Conservation (phyloP, 1,140 invertebrate genomes). For the Zaprionus taronus region DNA sequence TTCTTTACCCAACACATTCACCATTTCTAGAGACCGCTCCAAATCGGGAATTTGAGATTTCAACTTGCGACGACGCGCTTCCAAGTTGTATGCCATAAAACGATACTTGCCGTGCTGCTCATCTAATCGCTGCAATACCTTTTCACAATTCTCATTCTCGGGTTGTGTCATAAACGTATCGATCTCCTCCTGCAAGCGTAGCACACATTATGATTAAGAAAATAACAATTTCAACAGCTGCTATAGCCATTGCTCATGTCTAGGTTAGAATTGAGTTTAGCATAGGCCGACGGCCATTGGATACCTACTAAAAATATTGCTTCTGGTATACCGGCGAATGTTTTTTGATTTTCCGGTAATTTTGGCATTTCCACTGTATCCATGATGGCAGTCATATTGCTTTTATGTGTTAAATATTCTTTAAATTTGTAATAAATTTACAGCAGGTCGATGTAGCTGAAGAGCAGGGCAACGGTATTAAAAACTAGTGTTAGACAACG, state of each 20-base stretch:
- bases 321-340: conserved; percentile 92
- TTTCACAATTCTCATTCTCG: conserved; percentile 93
- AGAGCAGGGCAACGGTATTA: conserved; percentile 49
- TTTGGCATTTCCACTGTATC: conserved; percentile 84
- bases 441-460: conserved; percentile 64
- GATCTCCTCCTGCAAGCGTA: conserved; percentile 93
- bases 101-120: conserved; percentile 98
- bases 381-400: conserved; percentile 79
- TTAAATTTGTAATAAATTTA: conserved; percentile 62
- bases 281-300: conserved; percentile 3
- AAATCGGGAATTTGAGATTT: conserved; percentile 97
- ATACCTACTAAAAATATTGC: conserved; percentile 91
- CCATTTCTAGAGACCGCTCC: conserved; percentile 95
- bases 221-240: conserved; percentile 42
- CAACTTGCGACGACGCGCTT: conserved; percentile 92
- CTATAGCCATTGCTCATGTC: conserved; percentile 24
- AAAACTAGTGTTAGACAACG: conserved; percentile 28
- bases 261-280: conserved; percentile 64
- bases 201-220: conserved; percentile 70
- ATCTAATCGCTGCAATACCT: conserved; percentile 93
- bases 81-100: conserved; percentile 97
- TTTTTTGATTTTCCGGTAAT: conserved; percentile 87
- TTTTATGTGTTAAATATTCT: conserved; percentile 37
- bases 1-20: conserved; percentile 93
- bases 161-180: conserved; percentile 94